Conservation (phyloP, 2,797 vertebrate species). For the Gorsachius magnificus region DNA sequence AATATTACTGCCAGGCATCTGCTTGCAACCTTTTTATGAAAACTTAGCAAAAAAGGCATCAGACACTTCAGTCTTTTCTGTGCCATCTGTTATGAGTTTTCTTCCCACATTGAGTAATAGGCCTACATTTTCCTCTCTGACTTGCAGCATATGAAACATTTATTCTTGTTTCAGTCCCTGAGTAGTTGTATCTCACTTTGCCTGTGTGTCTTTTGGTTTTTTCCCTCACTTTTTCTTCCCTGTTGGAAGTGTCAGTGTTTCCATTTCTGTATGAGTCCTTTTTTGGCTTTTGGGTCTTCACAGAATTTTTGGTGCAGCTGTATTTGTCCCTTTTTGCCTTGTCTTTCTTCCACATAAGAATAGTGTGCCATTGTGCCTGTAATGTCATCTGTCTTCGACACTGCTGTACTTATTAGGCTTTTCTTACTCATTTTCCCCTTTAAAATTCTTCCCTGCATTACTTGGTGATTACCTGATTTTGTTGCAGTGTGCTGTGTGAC, state of each 20-base stretch:
- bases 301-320: neutral
- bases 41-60: conserved; percentile 52
- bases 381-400: neutral
- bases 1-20: conserved; percentile 35
- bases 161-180: neutral
- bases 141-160: neutral
- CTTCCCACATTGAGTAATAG: neutral
- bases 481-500: neutral
- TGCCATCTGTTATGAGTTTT: conserved; percentile 37
- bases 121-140: conserved; percentile 6
- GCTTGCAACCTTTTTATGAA: conserved; percentile 12
- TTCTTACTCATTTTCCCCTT: neutral
- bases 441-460: neutral
- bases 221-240: neutral
- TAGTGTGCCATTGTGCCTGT: neutral
- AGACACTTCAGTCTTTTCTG: conserved; percentile 21
- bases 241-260: neutral
- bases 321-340: neutral
- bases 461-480: neutral
- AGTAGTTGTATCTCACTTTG: conserved; percentile 1
- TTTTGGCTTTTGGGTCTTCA: neutral
- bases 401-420: neutral
- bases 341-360: neutral
- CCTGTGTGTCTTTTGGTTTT: neutral
- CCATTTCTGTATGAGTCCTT: neutral